Evolutionary conservation across 1,140 invertebrate species (phyloP), one percentile per base, ranked within the genome.

Genomic region (Hycleus cichorii): DNA sequence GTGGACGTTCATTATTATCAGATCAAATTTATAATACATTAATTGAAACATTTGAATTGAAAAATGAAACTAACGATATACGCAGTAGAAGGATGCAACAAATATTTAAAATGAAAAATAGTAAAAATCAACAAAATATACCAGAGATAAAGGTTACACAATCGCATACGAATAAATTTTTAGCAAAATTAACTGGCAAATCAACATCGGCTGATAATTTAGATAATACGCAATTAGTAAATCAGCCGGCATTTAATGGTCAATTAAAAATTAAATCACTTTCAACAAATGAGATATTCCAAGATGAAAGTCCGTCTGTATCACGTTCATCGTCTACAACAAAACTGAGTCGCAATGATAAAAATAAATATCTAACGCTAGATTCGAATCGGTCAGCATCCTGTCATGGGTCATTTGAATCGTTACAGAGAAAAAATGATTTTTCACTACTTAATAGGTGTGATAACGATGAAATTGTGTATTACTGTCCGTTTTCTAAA

Each of bases 11-110:
- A 40, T 74, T 82, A 12, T 59, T 82, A 2, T 78, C 81, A 2
- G 81, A 83, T 47, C 78, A 81, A 66, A 72, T 80, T 58, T 79
- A 78, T 66, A 73, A 74, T 51, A 70, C 74, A 32, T 70, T 80
- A 8, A 71, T 73, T 10, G 74, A 74, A 26, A 72, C 76, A 2
- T 80, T 80, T 55, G 69, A 77, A 42, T 61, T 77, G 46, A 69
- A 69, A 47, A 71, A 72, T 60, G 69, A 70, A 49, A 39, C 67
- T 4, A 52, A 60, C 9, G 64, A 72, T 18, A 51, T 43, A 4
- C 59, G 64, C 57, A 25, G 58, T 59, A 2, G 68, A 66, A 64
- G 7, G 7, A 68, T 72, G 24, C 62, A 70, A 10, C 58, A 57
- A 39, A 72, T 67, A 54, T 68, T 64, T 56, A 70, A 60, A 57